Conservation (phyloP, 2,888 invertebrate genomes). For the Netelia fuscicornis region DNA sequence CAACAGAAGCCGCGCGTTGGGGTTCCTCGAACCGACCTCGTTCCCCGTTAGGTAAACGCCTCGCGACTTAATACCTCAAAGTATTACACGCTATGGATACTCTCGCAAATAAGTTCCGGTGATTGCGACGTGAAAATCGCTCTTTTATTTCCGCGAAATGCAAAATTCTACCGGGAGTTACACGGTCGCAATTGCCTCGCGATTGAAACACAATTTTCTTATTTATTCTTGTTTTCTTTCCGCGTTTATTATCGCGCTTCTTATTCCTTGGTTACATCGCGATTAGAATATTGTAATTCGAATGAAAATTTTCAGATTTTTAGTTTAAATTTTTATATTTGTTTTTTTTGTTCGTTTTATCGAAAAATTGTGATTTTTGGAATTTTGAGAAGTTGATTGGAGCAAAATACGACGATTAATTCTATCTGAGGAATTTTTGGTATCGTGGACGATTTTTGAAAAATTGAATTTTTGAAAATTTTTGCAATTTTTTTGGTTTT, state of each 20-base stretch:
- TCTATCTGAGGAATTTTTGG: too few species aligned
- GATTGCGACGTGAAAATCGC: not conserved
- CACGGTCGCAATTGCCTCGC: not conserved
- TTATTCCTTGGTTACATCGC: not conserved
- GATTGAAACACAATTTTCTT: not conserved
- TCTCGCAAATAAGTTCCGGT: conserved; percentile 6
- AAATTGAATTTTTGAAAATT: not conserved
- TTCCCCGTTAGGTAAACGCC: conserved; percentile 46
- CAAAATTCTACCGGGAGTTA: too few species aligned
- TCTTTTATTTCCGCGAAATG: not conserved
- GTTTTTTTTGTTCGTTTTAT: too few species aligned
- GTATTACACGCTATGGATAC: not conserved
- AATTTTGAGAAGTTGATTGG: too few species aligned
- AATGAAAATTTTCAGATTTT: not conserved
- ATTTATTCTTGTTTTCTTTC: conserved; percentile 5
- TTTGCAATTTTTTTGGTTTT: too few species aligned
- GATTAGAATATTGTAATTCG: not conserved
- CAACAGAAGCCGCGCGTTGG: conserved; percentile 27
- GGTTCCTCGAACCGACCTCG: conserved; percentile 54
- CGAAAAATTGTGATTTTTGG: too few species aligned
- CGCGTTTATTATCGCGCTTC: not conserved
- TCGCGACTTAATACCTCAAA: conserved; percentile 19
- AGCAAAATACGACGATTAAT: too few species aligned
- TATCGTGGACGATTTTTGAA: not conserved
- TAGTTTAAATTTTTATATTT: too few species aligned